A percentile compares a stretch with the other conserved stretches of the same genome.
Evolutionary conservation across 2,888 invertebrate species (phyloP).

Genomic region (Carterocephalus palaemon): DNA sequence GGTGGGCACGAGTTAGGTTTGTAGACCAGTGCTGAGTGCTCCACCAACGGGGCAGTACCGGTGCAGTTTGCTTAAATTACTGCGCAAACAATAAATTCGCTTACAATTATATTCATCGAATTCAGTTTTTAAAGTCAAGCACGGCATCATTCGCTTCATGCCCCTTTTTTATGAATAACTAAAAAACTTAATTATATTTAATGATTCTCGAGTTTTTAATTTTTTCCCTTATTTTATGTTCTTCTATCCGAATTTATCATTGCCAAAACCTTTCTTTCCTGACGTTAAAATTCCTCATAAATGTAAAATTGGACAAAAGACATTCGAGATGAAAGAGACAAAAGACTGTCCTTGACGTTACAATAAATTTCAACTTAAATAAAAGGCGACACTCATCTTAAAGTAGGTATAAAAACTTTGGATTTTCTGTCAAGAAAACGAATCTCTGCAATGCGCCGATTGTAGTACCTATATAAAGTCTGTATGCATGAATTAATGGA

Average conservation of each 20-base stretch:
- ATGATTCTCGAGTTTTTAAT: no score
- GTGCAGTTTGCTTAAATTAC: slow-evolving; percentile 18
- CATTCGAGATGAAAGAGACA: slow-evolving; percentile 3
- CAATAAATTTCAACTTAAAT: neutral
- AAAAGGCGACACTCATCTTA: slow-evolving; percentile 4
- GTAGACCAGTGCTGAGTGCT: slow-evolving; percentile 1
- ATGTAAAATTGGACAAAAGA: neutral
- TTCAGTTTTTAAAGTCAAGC: slow-evolving; percentile 15
- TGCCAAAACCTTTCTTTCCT: no score
- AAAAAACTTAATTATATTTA: no score
- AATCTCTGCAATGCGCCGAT: slow-evolving; percentile 26
- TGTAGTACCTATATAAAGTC: slow-evolving; percentile 41
- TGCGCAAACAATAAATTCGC: slow-evolving; percentile 19
- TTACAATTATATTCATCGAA: slow-evolving; percentile 18
- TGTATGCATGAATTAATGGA: slow-evolving; percentile 33
- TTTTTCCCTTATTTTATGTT: no score
- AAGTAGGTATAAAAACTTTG: slow-evolving; percentile 9
- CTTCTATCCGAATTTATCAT: no score
- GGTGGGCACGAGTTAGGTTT: neutral
- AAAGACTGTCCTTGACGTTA: slow-evolving; percentile 1
- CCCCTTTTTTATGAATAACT: slow-evolving; percentile 4
- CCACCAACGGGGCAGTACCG: neutral
- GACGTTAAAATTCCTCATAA: neutral
- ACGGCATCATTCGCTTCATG: no score
- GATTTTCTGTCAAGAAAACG: slow-evolving; percentile 10